Evolutionary conservation across 2,797 vertebrate species (phyloP).

Genomic region (Arctocebus calabarensis): DNA sequence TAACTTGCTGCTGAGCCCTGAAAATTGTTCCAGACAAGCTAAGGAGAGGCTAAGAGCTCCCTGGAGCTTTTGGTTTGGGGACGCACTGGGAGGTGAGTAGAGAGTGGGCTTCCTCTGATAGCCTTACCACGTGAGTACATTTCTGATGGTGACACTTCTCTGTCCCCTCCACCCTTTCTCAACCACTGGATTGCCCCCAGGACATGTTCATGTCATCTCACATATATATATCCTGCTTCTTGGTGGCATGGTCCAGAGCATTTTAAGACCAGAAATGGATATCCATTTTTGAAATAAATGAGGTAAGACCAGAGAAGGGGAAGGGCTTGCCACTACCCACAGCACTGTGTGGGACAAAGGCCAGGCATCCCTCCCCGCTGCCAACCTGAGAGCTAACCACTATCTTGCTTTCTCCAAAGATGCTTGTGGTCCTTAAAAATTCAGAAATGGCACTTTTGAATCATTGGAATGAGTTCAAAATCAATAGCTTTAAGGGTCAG

Average conservation of each 20-base stretch:
- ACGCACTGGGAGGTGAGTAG: neutral
- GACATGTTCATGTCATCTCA: neutral
- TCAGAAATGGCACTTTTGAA: neutral
- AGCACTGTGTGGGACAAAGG: neutral
- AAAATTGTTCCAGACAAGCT: neutral
- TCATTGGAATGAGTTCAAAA: constrained; percentile 59
- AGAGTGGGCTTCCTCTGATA: neutral
- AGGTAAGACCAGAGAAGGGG: neutral
- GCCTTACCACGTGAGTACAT: neutral
- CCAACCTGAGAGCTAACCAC: neutral
- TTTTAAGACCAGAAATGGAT: neutral
- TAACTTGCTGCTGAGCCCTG: neutral
- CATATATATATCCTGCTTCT: neutral
- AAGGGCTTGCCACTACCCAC: neutral
- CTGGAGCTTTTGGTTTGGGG: neutral
- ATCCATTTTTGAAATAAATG: neutral
- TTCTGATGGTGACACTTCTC: neutral
- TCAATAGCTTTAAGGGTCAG: constrained; percentile 60
- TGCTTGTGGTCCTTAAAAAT: neutral
- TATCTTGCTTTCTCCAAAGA: neutral
- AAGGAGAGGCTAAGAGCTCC: neutral
- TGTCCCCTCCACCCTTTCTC: neutral
- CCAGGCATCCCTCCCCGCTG: neutral
- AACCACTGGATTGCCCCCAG: neutral
- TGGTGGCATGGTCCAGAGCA: neutral